Base-by-base conservation (phyloP, 2,113 vertebrate genomes). In the Phyllostomus hastatus region DNA sequence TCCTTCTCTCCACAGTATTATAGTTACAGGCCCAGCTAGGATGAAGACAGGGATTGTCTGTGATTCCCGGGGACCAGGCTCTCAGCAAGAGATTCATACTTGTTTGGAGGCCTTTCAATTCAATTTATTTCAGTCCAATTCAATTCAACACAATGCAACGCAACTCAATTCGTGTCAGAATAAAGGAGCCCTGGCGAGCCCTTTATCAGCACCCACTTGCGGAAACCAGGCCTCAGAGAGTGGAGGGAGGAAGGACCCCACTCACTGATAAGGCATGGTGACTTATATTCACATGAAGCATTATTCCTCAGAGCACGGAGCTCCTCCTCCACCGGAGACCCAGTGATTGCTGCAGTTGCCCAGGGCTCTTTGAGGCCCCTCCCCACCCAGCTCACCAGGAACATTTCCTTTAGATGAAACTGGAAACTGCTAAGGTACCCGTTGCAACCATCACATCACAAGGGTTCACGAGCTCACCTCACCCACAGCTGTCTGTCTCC, bases 51-150 rank as follows among this genome's bases (percentile, higher is more conserved):
- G 4, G 14, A 2, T 4, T 33, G 50, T 7, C 66, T 64, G 22
- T 43, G 46, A n/a, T 28, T 17, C 20, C 76, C 41, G 1, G 4
- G 38, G 24, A 38, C 66, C 72, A 33, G 85, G 92, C n/a, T 5
- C 57, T 82, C 48, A 7, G 79, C 57, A 33, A 57, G 57, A 73
- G 33, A 72, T 1, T 7, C 28, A 26, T 4, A 22, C 61, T 1
- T 31, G 50, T 52, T 22, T 38, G 64, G 19, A 41, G 38, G 50
- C 8, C 38, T 89, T 93, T 88, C 73, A 57, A 16, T 15, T 52
- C 91, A 4, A 4, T 96, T 96, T 93, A 96, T 95, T 97, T 85
- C 66, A 28, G 69, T 31, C 78, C 50, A 76, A 1, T 89, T 38
- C 15, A n/a, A 69, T 67, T 24, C 80, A 69, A 35, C 31, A 67